A percentile compares a stretch with the other conserved stretches of the same genome.
Evolutionary conservation across 2,888 invertebrate species (phyloP).

Genomic region (Rhyacophila evoluta): DNA sequence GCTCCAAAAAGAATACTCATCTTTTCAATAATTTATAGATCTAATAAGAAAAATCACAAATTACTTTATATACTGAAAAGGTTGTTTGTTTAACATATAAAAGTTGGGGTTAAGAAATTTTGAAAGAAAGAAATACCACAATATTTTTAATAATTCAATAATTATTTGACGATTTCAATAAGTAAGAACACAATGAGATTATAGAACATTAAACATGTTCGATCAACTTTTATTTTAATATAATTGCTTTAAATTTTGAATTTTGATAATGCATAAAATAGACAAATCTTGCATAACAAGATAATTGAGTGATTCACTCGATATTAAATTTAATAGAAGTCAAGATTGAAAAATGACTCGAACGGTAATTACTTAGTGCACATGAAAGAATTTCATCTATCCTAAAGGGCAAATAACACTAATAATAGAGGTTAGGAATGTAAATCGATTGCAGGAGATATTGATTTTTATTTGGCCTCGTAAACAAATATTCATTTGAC

Average conservation of each 20-base stretch:
- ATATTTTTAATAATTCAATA: too few species aligned
- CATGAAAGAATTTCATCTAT: not conserved
- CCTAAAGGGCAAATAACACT: not conserved
- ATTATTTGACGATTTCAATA: too few species aligned
- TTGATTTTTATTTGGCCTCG: not conserved
- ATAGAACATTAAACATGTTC: too few species aligned
- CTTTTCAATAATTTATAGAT: not conserved
- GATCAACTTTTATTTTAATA: too few species aligned
- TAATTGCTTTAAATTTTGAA: too few species aligned
- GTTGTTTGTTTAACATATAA: not conserved
- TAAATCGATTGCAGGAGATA: not conserved
- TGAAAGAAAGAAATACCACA: conserved; percentile 1
- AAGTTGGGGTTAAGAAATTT: not conserved
- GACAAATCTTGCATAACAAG: too few species aligned
- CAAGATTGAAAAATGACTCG: too few species aligned
- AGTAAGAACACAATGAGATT: too few species aligned
- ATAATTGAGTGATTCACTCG: too few species aligned
- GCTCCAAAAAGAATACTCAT: conserved; percentile 41
- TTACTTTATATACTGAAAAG: not conserved
- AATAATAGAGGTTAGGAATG: not conserved
- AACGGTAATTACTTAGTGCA: not conserved
- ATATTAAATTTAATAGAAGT: too few species aligned
- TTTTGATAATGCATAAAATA: too few species aligned
- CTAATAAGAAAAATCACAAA: not conserved
- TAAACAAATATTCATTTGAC: not conserved